phyloP scores from a whole-genome alignment of 2,113 vertebrate species.

The Forbesichthys papilliferus region DNA sequence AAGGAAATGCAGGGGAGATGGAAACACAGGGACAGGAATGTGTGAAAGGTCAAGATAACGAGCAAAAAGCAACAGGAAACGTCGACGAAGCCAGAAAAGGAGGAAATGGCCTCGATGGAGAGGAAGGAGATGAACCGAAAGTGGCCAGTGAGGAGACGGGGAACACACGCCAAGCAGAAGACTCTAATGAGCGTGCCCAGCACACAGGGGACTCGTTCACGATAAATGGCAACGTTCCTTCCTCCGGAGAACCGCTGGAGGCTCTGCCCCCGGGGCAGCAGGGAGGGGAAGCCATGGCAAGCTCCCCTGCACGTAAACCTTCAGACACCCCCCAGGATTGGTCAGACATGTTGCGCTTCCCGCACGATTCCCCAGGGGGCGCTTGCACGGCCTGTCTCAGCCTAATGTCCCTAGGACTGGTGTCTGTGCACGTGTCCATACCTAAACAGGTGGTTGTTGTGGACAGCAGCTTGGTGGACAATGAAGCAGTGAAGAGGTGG shows the following conservation, averaged over 20 bases:
- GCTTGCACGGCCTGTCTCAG: constrained; percentile 79
- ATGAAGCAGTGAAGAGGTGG: constrained; percentile 83
- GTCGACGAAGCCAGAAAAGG: not conserved
- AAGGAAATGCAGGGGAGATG: not conserved
- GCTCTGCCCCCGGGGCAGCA: not conserved
- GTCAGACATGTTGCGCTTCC: constrained; percentile 77
- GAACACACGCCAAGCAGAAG: not conserved
- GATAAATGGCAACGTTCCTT: not conserved
- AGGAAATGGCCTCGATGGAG: not conserved
- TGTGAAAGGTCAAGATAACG: not conserved
- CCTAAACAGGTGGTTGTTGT: constrained; percentile 94
- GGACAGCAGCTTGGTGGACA: constrained; percentile 90
- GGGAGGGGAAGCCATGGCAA: not conserved
- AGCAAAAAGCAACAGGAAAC: not conserved
- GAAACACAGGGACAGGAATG: not conserved
- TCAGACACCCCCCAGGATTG: constrained; percentile 16
- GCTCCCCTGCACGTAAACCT: fast-evolving
- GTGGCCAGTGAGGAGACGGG: not conserved
- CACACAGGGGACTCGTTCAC: not conserved
- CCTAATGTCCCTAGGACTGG: constrained; percentile 85
- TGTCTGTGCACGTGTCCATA: constrained; percentile 83
- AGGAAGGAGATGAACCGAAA: not conserved
- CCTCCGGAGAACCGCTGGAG: not conserved
- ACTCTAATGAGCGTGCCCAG: not conserved
- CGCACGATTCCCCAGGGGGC: constrained; percentile 87